Conservation (phyloP, 2,888 invertebrate species). For the Spilosoma lubricipeda region DNA sequence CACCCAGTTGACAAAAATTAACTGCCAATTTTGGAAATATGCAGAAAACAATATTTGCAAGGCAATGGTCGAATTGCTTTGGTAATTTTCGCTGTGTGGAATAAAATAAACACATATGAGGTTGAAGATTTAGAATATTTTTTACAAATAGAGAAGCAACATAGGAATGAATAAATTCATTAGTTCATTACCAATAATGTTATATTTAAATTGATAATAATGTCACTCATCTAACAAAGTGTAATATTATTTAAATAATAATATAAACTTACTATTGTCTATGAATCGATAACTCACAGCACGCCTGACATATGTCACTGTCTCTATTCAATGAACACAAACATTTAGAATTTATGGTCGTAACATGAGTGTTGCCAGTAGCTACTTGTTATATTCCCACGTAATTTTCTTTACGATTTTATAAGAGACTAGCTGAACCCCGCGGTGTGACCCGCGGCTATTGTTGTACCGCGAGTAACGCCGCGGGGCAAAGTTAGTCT, state of each 20-base stretch:
- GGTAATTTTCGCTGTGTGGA: background rate
- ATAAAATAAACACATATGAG: background rate
- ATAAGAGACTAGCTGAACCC: no score
- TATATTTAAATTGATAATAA: background rate
- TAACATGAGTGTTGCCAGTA: background rate
- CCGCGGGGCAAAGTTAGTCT: no score
- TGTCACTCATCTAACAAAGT: background rate
- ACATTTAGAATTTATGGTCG: background rate
- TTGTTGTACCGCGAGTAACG: no score
- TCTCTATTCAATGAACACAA: background rate
- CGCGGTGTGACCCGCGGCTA: no score
- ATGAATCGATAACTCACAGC: constrained; percentile 1
- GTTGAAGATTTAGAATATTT: background rate
- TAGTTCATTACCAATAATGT: background rate
- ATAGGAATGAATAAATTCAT: background rate
- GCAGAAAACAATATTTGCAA: background rate
- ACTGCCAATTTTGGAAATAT: background rate
- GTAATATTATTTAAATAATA: no score
- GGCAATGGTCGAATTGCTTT: background rate
- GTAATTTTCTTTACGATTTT: background rate
- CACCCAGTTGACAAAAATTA: no score
- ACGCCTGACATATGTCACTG: constrained; percentile 5
- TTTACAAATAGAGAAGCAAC: background rate
- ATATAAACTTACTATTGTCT: background rate
- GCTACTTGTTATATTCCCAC: background rate